A percentile compares a stretch with the other conserved stretches of the same genome.
These are phyloP conservation scores for Phasia obesa DNA, from an alignment of 2,888 invertebrate genomes.

Conservation along the genomic window DNA sequence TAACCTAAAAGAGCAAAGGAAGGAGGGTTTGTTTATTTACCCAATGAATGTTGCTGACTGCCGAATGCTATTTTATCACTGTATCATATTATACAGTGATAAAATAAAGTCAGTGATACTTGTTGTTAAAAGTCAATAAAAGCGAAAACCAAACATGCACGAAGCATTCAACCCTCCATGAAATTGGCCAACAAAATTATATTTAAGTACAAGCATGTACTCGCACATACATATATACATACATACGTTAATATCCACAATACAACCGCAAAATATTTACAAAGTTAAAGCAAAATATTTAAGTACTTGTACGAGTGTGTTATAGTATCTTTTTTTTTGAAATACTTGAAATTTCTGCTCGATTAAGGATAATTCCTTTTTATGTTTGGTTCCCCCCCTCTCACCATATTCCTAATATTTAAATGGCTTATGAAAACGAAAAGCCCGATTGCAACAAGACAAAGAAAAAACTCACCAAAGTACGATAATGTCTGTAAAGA, in stretches of 20 bases:
- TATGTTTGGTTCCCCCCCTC: neutral
- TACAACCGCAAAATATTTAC: neutral
- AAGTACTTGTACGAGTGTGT: neutral
- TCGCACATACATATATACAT: too few species aligned
- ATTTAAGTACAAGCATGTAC: neutral
- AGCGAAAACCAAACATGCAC: slow-evolving; percentile 3
- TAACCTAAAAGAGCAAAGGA: neutral
- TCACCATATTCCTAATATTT: neutral
- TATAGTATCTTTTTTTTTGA: slow-evolving; percentile 34
- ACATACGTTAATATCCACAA: neutral
- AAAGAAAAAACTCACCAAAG: neutral
- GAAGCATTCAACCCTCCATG: slow-evolving; percentile 18
- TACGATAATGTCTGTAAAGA: neutral
- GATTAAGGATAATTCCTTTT: slow-evolving; percentile 54
- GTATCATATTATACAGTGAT: too few species aligned
- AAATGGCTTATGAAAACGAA: slow-evolving; percentile 27
- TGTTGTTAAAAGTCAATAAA: slow-evolving; percentile 46
- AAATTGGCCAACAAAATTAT: slow-evolving; percentile 39
- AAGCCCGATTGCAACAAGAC: neutral
- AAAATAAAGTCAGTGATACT: slow-evolving; percentile 36
- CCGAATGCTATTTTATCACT: neutral
- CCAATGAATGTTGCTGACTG: neutral
- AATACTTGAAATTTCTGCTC: slow-evolving; percentile 67
- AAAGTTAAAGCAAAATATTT: neutral
- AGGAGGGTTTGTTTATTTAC: neutral